These are phyloP conservation scores for Eubucco bourcierii DNA, from an alignment of 2,113 vertebrate species.

Conservation along the genomic window DNA sequence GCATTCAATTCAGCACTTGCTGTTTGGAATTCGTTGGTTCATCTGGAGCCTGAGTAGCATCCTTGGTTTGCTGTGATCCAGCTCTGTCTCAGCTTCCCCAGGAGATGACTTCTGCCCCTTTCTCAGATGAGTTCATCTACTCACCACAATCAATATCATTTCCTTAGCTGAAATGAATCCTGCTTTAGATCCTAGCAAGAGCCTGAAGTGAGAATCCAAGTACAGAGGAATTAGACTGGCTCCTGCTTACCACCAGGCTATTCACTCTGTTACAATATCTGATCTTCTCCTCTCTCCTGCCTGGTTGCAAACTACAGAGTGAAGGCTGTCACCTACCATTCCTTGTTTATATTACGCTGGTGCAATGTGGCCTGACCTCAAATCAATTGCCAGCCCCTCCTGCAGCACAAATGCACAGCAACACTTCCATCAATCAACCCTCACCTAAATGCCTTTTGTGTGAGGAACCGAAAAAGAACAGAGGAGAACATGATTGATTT, in stretches of 20 bases:
- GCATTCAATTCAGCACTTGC: background rate
- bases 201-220: background rate
- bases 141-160: background rate
- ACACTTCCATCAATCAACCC: constrained; percentile 40
- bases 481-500: constrained; percentile 45
- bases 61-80: background rate
- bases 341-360: background rate
- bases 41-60: background rate
- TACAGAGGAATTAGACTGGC: background rate
- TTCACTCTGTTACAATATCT: background rate
- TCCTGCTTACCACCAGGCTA: background rate
- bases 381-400: background rate
- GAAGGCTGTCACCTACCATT: background rate
- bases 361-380: background rate
- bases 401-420: constrained; percentile 23
- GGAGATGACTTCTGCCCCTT: background rate
- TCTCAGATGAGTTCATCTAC: background rate
- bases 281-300: background rate
- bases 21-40: background rate
- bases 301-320: background rate
- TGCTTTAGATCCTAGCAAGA: background rate
- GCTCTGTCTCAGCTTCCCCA: background rate
- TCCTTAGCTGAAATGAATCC: background rate
- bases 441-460: background rate
- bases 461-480: constrained; percentile 23